Conservation (phyloP, 2,797 vertebrate species). For the Scomberomorus guttatus region DNA sequence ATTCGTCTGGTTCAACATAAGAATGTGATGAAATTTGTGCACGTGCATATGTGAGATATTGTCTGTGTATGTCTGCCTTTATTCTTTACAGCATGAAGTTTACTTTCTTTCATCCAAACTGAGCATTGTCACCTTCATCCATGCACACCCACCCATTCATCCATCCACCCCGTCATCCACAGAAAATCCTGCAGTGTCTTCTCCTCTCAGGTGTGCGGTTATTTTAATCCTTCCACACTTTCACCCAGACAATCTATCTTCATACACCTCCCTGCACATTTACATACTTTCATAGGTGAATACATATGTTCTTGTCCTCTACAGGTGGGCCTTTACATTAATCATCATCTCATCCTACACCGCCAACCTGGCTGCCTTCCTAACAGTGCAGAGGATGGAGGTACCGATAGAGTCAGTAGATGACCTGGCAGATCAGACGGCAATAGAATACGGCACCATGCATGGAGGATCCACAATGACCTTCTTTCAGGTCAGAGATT, state of each 20-base stretch:
- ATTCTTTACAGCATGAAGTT: slow-evolving; percentile 45
- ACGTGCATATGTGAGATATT: slow-evolving; percentile 17
- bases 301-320: slow-evolving; percentile 61
- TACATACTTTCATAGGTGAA: slow-evolving; percentile 55
- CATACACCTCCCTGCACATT: slow-evolving; percentile 30
- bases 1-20: slow-evolving; percentile 11
- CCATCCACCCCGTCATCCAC: slow-evolving; percentile 45
- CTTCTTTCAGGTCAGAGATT: slow-evolving; percentile 93
- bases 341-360: slow-evolving; percentile 99
- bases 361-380: slow-evolving; percentile 98
- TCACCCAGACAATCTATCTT: slow-evolving; percentile 57
- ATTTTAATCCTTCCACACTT: slow-evolving; percentile 49
- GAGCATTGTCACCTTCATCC: slow-evolving; percentile 43
- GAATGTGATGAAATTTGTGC: not conserved
- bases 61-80: slow-evolving; percentile 24
- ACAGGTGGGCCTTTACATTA: slow-evolving; percentile 99
- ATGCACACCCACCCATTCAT: slow-evolving; percentile 45
- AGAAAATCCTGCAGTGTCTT: slow-evolving; percentile 49
- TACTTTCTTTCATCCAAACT: slow-evolving; percentile 40
- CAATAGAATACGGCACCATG: slow-evolving; percentile 98
- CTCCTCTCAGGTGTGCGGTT: slow-evolving; percentile 59
- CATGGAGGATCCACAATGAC: slow-evolving; percentile 99
- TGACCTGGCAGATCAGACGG: slow-evolving; percentile 97
- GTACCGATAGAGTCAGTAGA: slow-evolving; percentile 98
- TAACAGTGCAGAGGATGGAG: slow-evolving; percentile 98